Evolutionary conservation across 2,797 vertebrate genomes (phyloP).

Genomic region (Pagetopsis macropterus): DNA sequence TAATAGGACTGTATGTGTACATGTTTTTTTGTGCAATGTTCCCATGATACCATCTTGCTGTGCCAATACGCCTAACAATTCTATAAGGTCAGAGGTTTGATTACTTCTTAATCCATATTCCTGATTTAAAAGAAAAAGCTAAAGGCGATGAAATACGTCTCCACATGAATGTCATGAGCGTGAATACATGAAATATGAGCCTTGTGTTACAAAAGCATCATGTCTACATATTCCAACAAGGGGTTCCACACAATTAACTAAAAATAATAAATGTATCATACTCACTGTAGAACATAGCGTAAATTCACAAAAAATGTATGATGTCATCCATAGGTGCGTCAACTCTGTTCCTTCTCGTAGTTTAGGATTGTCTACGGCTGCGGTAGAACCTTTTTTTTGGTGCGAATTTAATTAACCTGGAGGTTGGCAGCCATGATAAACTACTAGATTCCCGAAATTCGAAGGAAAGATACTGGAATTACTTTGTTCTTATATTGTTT

Average conservation of each 20-base stretch:
- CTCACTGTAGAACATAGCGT: no score
- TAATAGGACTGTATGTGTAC: slow-evolving; percentile 7
- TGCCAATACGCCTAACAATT: not conserved
- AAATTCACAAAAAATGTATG: no score
- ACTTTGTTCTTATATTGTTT: no score
- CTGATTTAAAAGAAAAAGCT: not conserved
- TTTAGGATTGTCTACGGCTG: no score
- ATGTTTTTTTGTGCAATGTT: not conserved
- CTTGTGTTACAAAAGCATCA: not conserved
- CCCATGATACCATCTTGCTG: slow-evolving; percentile 1
- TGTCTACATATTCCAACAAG: not conserved
- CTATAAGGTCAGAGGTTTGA: not conserved
- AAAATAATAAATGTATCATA: no score
- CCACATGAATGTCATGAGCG: not conserved
- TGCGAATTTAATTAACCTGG: no score
- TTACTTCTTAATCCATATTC: slow-evolving; percentile 6
- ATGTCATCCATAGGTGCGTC: no score
- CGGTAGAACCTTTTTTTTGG: no score
- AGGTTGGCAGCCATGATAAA: no score
- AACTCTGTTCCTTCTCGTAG: no score
- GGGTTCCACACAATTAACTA: not conserved
- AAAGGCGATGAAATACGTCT: not conserved
- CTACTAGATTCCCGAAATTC: no score
- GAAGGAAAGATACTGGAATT: no score
- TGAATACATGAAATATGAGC: slow-evolving; percentile 1